Conservation (phyloP, 2,113 vertebrate species). For the Falco punctatus region DNA sequence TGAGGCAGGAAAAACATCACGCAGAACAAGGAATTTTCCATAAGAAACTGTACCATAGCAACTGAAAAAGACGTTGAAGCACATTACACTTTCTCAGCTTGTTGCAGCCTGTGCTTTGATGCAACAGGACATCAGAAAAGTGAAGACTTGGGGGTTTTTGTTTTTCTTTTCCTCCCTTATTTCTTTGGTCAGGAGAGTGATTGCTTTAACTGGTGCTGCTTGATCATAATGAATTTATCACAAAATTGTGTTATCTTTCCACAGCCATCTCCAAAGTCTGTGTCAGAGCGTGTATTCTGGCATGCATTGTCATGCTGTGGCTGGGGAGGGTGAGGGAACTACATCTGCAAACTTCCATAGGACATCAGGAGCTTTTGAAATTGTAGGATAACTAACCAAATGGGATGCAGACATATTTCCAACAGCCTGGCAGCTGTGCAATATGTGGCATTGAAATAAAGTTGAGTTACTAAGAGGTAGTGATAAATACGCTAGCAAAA, state of each 20-base stretch:
- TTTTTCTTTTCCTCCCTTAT: slow-evolving; percentile 26
- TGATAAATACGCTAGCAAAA: slow-evolving; percentile 24
- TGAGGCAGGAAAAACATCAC: slow-evolving; percentile 73
- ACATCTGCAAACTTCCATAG: background rate
- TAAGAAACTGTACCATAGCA: slow-evolving; percentile 72
- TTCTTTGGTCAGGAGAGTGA: slow-evolving; percentile 51
- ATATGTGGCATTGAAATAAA: slow-evolving; percentile 34
- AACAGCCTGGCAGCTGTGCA: slow-evolving; percentile 25
- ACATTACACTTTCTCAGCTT: slow-evolving; percentile 63
- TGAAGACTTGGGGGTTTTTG: slow-evolving; percentile 34
- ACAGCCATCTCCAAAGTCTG: background rate
- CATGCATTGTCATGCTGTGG: slow-evolving; percentile 22
- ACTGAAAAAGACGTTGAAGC: slow-evolving; percentile 71
- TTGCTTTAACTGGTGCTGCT: slow-evolving; percentile 61
- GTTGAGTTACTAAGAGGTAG: slow-evolving; percentile 11
- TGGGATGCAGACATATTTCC: slow-evolving; percentile 21
- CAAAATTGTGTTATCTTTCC: slow-evolving; percentile 53
- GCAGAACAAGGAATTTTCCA: slow-evolving; percentile 72
- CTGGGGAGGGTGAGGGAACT: slow-evolving; percentile 5
- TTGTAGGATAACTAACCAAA: background rate
- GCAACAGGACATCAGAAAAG: slow-evolving; percentile 69
- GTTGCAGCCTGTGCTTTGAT: slow-evolving; percentile 69
- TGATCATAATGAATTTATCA: slow-evolving; percentile 45
- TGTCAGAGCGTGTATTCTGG: slow-evolving; percentile 14
- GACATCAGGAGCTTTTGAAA: slow-evolving; percentile 7